These are phyloP conservation scores for Schmidtea mediterranea DNA, from an alignment of 1,140 invertebrate genomes.

Conservation along the genomic window DNA sequence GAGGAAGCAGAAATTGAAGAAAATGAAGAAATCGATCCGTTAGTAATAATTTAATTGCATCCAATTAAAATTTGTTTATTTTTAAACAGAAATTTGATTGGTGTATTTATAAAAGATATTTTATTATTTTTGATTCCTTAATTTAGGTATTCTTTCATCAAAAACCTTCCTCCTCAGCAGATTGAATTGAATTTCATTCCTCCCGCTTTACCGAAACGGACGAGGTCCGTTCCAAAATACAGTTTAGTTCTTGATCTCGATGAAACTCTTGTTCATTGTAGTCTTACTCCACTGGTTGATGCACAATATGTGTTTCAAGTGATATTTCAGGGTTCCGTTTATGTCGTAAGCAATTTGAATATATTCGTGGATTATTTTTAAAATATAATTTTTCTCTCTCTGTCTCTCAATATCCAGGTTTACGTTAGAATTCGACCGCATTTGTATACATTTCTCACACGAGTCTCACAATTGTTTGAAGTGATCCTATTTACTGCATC, in stretches of 20 bases:
- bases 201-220: conserved; percentile 68
- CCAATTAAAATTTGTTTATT: too few species aligned
- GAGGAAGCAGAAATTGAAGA: too few species aligned
- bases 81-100: too few species aligned
- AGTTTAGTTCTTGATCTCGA: conserved; percentile 66
- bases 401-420: conserved; percentile 30
- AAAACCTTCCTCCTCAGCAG: conserved; percentile 59
- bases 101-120: too few species aligned
- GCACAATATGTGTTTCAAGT: conserved; percentile 25
- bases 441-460: conserved; percentile 65
- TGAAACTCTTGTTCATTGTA: conserved; percentile 82
- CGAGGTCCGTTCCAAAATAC: conserved; percentile 65
- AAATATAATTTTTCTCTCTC: too few species aligned
- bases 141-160: conserved; percentile 51
- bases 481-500: conserved; percentile 84
- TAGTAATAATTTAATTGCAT: too few species aligned
- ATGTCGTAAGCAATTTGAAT: not conserved
- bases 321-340: not conserved
- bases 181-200: conserved; percentile 52
- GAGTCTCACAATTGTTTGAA: conserved; percentile 62
- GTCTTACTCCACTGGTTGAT: conserved; percentile 60
- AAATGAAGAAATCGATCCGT: too few species aligned
- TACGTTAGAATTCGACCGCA: conserved; percentile 67
- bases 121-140: too few species aligned
- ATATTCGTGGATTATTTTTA: too few species aligned